phyloP scores from a whole-genome alignment of 2,888 invertebrate genomes.

The Pandemis corylana region DNA sequence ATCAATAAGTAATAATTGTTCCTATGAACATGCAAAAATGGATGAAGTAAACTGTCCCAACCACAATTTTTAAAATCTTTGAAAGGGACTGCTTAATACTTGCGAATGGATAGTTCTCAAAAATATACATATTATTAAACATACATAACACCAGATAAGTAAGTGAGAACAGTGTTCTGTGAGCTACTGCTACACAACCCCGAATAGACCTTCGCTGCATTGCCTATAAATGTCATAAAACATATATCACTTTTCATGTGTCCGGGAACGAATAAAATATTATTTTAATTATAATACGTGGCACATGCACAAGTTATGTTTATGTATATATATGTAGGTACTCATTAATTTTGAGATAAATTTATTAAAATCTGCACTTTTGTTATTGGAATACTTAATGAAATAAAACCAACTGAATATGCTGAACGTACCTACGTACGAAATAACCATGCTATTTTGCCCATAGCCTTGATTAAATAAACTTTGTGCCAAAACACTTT shows the following conservation, averaged over 20 bases:
- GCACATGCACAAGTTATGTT: neutral
- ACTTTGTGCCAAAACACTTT: conserved; percentile 38
- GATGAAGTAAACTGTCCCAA: neutral
- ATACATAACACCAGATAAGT: no score
- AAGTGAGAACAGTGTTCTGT: neutral
- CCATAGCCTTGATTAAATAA: conserved; percentile 8
- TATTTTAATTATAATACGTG: neutral
- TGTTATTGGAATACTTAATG: neutral
- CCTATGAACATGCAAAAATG: neutral
- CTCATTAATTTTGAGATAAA: neutral
- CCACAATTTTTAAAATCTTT: neutral
- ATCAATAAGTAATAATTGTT: neutral
- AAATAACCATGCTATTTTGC: neutral
- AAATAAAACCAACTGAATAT: neutral
- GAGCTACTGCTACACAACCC: neutral
- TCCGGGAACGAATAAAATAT: neutral
- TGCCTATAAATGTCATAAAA: neutral
- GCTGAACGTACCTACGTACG: neutral
- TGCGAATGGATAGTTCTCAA: no score
- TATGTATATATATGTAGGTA: neutral
- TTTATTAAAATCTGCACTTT: neutral
- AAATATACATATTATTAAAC: no score
- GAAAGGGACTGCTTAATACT: neutral
- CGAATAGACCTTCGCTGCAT: neutral
- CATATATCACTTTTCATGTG: no score